phyloP scores from a whole-genome alignment of 2,888 invertebrate genomes.

The Seladonia tumulorum region DNA sequence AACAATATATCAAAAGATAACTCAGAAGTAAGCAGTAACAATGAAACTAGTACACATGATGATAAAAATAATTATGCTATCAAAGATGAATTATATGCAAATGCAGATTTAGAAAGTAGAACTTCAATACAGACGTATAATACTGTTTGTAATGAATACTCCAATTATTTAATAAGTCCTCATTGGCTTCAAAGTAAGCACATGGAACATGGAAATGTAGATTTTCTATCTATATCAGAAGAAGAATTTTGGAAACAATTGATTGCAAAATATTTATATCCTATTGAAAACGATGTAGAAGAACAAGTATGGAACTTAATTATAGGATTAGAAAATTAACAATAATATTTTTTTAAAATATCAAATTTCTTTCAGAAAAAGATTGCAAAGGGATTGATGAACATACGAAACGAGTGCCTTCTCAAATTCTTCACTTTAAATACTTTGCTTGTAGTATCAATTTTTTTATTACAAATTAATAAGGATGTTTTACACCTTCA shows the following conservation, averaged over 20 bases:
- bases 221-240: constrained; percentile 88
- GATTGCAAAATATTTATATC: constrained; percentile 90
- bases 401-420: constrained; percentile 86
- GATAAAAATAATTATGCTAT: constrained; percentile 8
- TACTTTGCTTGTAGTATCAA: constrained; percentile 87
- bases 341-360: background rate
- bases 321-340: background rate
- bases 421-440: constrained; percentile 89
- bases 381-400: constrained; percentile 84
- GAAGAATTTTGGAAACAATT: constrained; percentile 91
- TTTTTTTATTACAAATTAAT: constrained; percentile 88
- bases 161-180: constrained; percentile 85
- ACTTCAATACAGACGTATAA: constrained; percentile 25
- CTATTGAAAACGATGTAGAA: constrained; percentile 88
- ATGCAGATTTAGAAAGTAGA: constrained; percentile 53
- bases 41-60: background rate
- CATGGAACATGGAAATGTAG: constrained; percentile 88
- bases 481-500: constrained; percentile 86
- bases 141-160: background rate
- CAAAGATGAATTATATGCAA: background rate
- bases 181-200: constrained; percentile 90
- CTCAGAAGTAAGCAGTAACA: background rate
- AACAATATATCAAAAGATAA: background rate
- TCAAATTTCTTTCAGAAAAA: constrained; percentile 77
- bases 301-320: constrained; percentile 84